A percentile compares a stretch with the other conserved stretches of the same genome.
Evolutionary conservation across 2,113 vertebrate species (phyloP).

Genomic region (Benthochromis sp.): DNA sequence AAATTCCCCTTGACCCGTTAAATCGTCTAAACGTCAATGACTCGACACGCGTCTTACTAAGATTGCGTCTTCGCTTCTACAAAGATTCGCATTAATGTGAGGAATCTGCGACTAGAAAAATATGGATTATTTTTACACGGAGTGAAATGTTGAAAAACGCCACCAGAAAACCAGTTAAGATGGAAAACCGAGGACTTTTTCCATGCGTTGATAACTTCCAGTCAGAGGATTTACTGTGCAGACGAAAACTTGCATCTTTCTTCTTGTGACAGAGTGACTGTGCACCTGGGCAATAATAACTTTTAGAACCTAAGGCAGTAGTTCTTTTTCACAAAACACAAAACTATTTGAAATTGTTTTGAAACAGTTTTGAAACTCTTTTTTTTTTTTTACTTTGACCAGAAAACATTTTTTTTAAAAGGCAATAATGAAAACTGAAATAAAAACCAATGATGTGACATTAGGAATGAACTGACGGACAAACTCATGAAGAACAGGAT

Average conservation of each 20-base stretch:
- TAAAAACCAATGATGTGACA: not conserved
- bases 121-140: not conserved
- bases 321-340: not conserved
- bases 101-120: not conserved
- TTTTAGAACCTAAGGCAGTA: not conserved
- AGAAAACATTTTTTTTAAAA: accelerated
- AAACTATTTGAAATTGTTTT: not conserved
- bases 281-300: not conserved
- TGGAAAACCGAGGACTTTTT: not conserved
- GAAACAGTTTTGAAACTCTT: not conserved
- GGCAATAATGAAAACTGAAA: not conserved
- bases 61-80: not conserved
- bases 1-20: not conserved
- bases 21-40: not conserved
- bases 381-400: not conserved
- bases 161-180: not conserved
- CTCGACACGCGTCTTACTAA: not conserved
- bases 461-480: not conserved
- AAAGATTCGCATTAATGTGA: not conserved
- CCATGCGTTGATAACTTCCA: not conserved
- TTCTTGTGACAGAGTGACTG: not conserved
- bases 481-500: not conserved
- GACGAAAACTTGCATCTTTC: not conserved
- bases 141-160: not conserved
- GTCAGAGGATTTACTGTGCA: no score